phyloP scores from a whole-genome alignment of 2,888 invertebrate genomes.

The Pristionchus maxplancki region DNA sequence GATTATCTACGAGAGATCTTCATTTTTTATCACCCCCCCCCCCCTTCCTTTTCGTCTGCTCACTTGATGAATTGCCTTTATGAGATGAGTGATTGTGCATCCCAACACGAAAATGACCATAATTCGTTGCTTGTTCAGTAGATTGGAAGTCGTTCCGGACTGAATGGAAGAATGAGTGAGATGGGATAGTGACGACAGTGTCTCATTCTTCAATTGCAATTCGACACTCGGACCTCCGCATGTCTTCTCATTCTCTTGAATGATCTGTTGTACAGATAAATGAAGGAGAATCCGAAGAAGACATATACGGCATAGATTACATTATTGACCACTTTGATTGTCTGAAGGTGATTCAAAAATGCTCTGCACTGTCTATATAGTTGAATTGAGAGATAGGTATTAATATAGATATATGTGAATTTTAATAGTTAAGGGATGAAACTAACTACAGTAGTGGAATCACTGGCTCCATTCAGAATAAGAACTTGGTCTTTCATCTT shows the following conservation, averaged over 20 bases:
- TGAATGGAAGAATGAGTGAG: neutral
- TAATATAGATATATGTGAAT: too few relatives aligned
- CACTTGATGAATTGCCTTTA: neutral
- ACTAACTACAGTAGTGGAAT: neutral
- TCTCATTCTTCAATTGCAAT: neutral
- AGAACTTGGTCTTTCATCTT: neutral
- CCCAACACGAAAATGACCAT: slow-evolving; percentile 31
- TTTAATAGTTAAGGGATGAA: too few relatives aligned
- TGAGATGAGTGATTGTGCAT: slow-evolving; percentile 32
- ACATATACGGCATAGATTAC: neutral
- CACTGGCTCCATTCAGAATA: neutral
- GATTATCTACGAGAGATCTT: neutral
- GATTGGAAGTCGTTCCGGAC: neutral
- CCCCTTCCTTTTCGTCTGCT: neutral
- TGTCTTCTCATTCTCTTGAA: slow-evolving; percentile 23
- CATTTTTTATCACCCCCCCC: neutral
- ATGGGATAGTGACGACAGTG: neutral
- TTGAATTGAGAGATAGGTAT: neutral
- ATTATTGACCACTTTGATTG: slow-evolving; percentile 17
- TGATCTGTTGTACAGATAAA: neutral
- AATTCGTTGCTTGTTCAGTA: slow-evolving; percentile 16
- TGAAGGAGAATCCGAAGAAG: neutral
- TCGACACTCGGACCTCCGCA: neutral
- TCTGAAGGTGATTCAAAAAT: neutral
- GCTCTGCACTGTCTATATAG: neutral